Percentiles rank a stretch among this genome's conserved stretches.
These are phyloP conservation scores for Manis pentadactyla DNA, from an alignment of 2,797 vertebrate species.

Conservation along the genomic window DNA sequence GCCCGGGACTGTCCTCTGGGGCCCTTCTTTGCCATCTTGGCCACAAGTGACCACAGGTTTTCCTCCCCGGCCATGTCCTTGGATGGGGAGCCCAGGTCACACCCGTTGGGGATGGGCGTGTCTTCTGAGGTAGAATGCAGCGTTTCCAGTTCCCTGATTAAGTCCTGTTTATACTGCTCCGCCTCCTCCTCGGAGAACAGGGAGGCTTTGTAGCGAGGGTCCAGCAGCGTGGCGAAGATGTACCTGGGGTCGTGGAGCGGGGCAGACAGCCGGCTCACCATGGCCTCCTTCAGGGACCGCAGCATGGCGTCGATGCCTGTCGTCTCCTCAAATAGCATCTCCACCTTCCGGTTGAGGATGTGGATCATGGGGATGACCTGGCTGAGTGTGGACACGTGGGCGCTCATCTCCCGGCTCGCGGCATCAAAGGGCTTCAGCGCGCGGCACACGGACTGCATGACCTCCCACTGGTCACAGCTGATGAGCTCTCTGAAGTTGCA, in stretches of 20 bases:
- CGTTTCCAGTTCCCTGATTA: conserved; percentile 95
- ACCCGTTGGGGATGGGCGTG: conserved; percentile 91
- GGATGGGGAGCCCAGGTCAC: conserved; percentile 88
- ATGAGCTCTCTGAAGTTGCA: conserved; percentile 97
- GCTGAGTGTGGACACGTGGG: conserved; percentile 94
- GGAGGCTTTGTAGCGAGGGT: conserved; percentile 97
- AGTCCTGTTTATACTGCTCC: conserved; percentile 95
- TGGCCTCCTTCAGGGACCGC: conserved; percentile 95
- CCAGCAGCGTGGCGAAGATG: conserved; percentile 96
- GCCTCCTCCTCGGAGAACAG: conserved; percentile 97
- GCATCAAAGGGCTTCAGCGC: conserved; percentile 97
- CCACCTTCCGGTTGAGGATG: conserved; percentile 96
- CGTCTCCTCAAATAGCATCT: conserved; percentile 97
- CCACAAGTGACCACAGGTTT: conserved; percentile 97
- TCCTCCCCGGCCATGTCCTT: conserved; percentile 88
- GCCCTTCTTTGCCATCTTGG: conserved; percentile 92
- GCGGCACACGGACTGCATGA: conserved; percentile 97
- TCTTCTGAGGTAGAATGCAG: conserved; percentile 94
- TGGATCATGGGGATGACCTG: conserved; percentile 99
- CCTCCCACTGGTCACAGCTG: conserved; percentile 98
- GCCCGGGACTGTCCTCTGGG: conserved; percentile 92
- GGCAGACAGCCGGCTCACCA: conserved; percentile 94
- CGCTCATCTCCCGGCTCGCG: conserved; percentile 96
- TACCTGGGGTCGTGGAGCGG: conserved; percentile 94
- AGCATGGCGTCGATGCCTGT: conserved; percentile 99